Conservation (phyloP, 2,797 vertebrate genomes). For the Platalea minor region DNA sequence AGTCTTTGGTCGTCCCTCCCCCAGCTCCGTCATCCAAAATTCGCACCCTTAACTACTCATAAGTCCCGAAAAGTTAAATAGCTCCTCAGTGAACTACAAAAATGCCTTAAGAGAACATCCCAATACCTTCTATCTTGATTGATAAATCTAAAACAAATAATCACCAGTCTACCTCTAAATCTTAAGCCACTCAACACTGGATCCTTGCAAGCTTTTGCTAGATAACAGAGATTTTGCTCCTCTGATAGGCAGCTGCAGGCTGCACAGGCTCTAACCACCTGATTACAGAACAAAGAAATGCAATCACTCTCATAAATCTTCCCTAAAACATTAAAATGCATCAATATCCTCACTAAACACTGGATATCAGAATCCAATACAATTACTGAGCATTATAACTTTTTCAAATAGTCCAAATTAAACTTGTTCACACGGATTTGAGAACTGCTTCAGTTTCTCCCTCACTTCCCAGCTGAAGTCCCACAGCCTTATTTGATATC, state of each 20-base stretch:
- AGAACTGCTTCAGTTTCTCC: not conserved
- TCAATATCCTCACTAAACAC: not conserved
- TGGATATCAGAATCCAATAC: not conserved
- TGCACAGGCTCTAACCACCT: not conserved
- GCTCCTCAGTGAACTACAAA: not conserved
- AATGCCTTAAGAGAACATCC: not conserved
- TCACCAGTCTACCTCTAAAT: not conserved
- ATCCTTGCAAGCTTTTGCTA: not conserved
- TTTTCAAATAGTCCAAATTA: not conserved
- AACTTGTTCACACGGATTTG: not conserved
- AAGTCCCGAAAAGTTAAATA: not conserved
- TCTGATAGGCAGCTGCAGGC: not conserved
- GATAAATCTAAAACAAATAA: not conserved
- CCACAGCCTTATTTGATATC: not conserved
- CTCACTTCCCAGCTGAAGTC: not conserved
- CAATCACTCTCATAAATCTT: not conserved
- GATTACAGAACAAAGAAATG: not conserved
- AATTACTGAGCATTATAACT: not conserved
- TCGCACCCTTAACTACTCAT: not conserved
- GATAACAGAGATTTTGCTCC: not conserved
- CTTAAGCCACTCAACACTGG: not conserved
- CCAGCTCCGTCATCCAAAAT: not conserved
- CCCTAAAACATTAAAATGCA: not conserved
- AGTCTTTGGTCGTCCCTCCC: not conserved
- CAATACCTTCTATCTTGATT: not conserved